Conservation (phyloP, 2,113 vertebrate genomes). For the Oryzias celebensis region DNA sequence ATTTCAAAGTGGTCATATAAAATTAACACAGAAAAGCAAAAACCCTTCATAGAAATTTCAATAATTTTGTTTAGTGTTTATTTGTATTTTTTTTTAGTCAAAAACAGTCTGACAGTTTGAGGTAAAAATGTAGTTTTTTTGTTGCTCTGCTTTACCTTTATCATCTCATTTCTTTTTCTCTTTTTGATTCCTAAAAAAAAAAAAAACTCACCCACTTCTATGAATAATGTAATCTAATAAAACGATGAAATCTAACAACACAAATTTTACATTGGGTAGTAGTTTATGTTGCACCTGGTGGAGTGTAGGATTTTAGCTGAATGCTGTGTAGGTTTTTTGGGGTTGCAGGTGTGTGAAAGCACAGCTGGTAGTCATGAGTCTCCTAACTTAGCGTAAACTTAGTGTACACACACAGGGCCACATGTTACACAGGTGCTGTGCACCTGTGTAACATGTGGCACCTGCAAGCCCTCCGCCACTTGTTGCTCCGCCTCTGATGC, state of each 20-base stretch:
- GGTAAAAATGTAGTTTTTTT: too few relatives aligned
- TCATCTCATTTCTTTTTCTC: too few relatives aligned
- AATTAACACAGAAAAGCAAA: too few relatives aligned
- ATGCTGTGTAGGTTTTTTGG: conserved; percentile 3
- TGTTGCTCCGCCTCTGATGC: conserved; percentile 20
- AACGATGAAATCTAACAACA: conserved; percentile 9
- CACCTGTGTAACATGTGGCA: conserved; percentile 65
- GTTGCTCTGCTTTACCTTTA: too few relatives aligned
- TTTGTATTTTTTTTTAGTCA: too few relatives aligned
- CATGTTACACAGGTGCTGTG: conserved; percentile 59
- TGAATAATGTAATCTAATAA: too few relatives aligned
- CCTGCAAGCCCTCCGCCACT: conserved; percentile 48
- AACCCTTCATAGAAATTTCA: too few relatives aligned
- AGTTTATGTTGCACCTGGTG: not conserved
- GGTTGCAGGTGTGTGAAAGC: conserved; percentile 24
- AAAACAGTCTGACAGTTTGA: too few relatives aligned
- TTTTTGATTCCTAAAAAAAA: too few relatives aligned
- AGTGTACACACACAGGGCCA: conserved; percentile 14
- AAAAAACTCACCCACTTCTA: too few relatives aligned
- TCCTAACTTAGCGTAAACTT: conserved; percentile 10
- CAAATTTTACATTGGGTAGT: conserved; percentile 1
- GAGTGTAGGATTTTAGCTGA: conserved; percentile 8
- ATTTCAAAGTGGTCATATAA: too few relatives aligned
- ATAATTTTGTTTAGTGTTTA: too few relatives aligned
- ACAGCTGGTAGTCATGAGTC: conserved; percentile 36